These are phyloP conservation scores for Bubo bubo DNA, from an alignment of 2,113 vertebrate genomes.

Conservation along the genomic window DNA sequence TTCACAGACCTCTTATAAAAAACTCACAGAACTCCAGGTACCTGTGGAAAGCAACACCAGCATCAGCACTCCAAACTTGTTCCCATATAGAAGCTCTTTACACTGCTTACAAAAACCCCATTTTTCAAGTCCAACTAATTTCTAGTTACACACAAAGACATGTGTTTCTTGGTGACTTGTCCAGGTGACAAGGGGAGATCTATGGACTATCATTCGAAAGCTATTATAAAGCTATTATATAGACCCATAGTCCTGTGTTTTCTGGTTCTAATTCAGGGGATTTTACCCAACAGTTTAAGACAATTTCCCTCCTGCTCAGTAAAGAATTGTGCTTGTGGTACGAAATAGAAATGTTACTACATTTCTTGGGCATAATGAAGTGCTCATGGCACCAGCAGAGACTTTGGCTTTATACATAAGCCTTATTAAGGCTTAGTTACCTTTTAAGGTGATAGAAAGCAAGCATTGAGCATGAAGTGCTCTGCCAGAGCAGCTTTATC, in stretches of 20 bases:
- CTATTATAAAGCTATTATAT: not conserved
- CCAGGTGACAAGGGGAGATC: not conserved
- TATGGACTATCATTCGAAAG: not conserved
- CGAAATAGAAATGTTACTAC: not conserved
- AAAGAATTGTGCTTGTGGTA: not conserved
- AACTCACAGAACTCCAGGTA: not conserved
- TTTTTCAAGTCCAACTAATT: not conserved
- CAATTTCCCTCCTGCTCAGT: not conserved
- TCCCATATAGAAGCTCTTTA: not conserved
- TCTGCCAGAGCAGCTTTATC: not conserved
- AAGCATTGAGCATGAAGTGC: not conserved
- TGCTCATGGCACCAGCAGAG: constrained; percentile 41
- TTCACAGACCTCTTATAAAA: not conserved
- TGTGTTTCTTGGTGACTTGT: not conserved
- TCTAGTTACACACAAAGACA: not conserved
- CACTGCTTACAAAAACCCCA: not conserved
- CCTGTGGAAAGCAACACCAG: not conserved
- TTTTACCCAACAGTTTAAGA: not conserved
- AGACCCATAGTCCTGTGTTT: not conserved
- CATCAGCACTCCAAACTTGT: not conserved
- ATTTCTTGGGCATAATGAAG: not conserved
- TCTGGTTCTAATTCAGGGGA: not conserved
- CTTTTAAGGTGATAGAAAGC: constrained; percentile 24
- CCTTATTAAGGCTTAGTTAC: constrained; percentile 55
- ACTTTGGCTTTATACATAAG: not conserved